phyloP scores from a whole-genome alignment of 2,797 vertebrate genomes.

The Anas flavirostris region DNA sequence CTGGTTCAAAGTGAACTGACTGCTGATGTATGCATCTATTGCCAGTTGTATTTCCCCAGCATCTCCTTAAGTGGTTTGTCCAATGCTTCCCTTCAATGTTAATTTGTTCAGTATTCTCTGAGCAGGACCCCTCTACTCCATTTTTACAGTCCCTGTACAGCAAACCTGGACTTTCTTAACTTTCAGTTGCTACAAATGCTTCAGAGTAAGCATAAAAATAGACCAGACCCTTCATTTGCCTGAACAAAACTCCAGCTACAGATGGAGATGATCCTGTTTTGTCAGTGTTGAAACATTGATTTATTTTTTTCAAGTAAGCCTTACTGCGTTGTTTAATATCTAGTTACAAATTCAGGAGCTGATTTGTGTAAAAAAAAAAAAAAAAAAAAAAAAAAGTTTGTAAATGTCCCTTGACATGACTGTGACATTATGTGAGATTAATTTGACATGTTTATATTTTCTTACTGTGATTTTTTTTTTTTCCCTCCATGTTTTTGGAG shows the following conservation, averaged over 20 bases:
- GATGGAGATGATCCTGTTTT: not conserved
- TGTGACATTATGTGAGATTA: not conserved
- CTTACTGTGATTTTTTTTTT: not conserved
- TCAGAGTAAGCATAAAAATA: not conserved
- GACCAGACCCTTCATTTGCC: not conserved
- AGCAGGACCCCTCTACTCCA: not conserved
- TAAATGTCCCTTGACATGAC: not conserved
- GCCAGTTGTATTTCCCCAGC: not conserved
- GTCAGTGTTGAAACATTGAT: not conserved
- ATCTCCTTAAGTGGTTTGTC: not conserved
- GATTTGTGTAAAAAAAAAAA: not conserved
- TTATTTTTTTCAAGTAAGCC: not conserved
- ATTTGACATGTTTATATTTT: not conserved
- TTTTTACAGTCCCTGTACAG: not conserved
- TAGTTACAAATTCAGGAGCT: not conserved
- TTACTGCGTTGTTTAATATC: not conserved
- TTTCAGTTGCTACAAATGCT: not conserved
- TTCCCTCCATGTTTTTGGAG: not conserved
- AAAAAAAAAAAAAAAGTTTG: too few relatives aligned
- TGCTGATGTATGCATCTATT: not conserved
- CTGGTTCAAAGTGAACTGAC: not conserved
- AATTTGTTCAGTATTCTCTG: not conserved
- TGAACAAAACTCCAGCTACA: not conserved
- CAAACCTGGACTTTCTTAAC: not conserved
- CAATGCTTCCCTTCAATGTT: not conserved